These are phyloP conservation scores for Phyto melanocephala DNA, from an alignment of 2,888 invertebrate genomes.

Conservation along the genomic window DNA sequence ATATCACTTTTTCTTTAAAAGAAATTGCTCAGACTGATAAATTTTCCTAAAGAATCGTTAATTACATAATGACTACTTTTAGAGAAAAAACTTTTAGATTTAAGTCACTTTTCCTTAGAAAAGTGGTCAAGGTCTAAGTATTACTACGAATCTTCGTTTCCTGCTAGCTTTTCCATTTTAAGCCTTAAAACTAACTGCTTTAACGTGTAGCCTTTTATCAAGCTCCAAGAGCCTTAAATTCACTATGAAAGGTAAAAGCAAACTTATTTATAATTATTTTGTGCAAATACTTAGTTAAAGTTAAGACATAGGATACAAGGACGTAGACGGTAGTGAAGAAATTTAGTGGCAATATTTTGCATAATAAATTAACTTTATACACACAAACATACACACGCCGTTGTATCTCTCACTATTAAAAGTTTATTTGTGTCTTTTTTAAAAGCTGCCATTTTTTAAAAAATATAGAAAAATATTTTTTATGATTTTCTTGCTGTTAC, in stretches of 20 bases:
- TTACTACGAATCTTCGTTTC: too few species aligned
- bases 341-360: constrained; percentile 26
- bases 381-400: not conserved
- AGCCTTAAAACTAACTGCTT: too few species aligned
- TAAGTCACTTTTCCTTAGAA: too few species aligned
- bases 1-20: not conserved
- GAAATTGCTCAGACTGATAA: not conserved
- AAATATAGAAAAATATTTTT: constrained; percentile 27
- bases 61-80: not conserved
- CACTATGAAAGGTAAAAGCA: not conserved
- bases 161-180: too few species aligned
- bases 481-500: not conserved
- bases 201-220: too few species aligned
- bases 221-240: not conserved
- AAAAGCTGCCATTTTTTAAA: constrained; percentile 19
- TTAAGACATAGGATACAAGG: not conserved
- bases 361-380: constrained; percentile 62
- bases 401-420: constrained; percentile 50
- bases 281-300: too few species aligned
- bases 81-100: too few species aligned
- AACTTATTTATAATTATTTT: too few species aligned
- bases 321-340: not conserved
- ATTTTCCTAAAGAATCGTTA: not conserved
- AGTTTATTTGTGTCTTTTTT: constrained; percentile 26
- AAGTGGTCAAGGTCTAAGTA: not conserved